Evolutionary conservation across 2,888 invertebrate species (phyloP), one percentile per base, ranked within the genome.

Genomic region (Phyllotreta cruciferae): DNA sequence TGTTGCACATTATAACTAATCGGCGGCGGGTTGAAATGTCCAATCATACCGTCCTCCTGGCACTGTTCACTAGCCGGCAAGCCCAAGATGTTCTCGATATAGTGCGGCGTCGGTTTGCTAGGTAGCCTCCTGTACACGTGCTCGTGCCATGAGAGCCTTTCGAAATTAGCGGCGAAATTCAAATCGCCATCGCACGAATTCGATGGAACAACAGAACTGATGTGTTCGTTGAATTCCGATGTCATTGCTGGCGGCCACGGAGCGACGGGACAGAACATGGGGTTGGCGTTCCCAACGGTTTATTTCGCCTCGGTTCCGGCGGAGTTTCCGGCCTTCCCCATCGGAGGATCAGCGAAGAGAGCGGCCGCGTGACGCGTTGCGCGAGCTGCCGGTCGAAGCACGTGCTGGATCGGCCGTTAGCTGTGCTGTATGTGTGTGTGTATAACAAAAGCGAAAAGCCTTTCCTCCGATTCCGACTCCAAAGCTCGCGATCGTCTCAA

Each of bases 61-160:
- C 60, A 63, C 41, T 49, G 37, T 45, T 58, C 62, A 53, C 64
- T 68, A 56, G 62, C 71, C 54, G 74, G 75, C 52, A 79, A 71
- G 14, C 93, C 94, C 73, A 96, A 84, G 70, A 96, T 96, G 78
- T 95, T 92, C 69, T 91, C 90, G 76, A 96, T 96, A 42, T 89
- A 87, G 80, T 94, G 93, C 3, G 94, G 92, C 1, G 96, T 95
- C 0, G 93, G 93, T 60, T 86, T 86, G 72, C 88, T 89, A 7
- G 92, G 92, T 8, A 93, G 90, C 73, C 90, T 90, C 1, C 88
- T 90, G 79, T 95, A 95, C 14, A 94, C 92, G 80, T 95, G 95
- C 38, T 93, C 91, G 82, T 94, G 95, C 94, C 95, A 95, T 41
- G 92, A 81, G 24, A 76, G 63, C 36, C 67, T 63, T 37, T 71